Percentiles rank a stretch among this genome's conserved stretches.
phyloP scores from a whole-genome alignment of 2,113 vertebrate genomes.

The Agapornis roseicollis region DNA sequence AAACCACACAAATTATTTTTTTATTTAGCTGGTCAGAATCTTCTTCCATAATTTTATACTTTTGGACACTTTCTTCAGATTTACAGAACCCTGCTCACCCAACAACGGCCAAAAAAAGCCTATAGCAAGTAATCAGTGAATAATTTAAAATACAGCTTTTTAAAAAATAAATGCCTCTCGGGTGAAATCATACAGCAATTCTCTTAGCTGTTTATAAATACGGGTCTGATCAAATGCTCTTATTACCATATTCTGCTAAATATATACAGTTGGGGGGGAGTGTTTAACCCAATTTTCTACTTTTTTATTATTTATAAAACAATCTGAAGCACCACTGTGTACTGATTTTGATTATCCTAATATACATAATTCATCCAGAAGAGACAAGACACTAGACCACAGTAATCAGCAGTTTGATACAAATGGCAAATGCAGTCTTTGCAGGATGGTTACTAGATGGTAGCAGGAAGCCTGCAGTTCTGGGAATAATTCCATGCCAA shows the following conservation, averaged over 20 bases:
- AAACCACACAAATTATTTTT: fast-evolving
- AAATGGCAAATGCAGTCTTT: neutral
- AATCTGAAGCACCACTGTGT: neutral
- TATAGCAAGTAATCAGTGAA: neutral
- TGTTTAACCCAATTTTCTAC: neutral
- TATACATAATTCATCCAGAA: neutral
- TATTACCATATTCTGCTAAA: neutral
- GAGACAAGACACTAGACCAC: neutral
- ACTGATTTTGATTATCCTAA: neutral
- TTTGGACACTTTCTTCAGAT: neutral
- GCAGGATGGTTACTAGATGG: neutral
- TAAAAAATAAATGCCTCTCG: neutral
- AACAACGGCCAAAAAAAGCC: neutral
- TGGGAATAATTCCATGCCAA: neutral
- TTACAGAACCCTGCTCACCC: neutral
- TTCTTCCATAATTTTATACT: neutral
- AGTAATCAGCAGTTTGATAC: neutral
- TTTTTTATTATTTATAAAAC: neutral
- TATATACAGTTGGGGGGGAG: neutral
- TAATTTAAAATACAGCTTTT: neutral
- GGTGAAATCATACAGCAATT: neutral
- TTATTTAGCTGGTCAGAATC: neutral
- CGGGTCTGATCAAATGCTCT: neutral
- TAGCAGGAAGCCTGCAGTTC: neutral
- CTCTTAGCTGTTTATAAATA: neutral